A percentile compares a stretch with the other conserved stretches of the same genome.
phyloP scores from a whole-genome alignment of 1,140 invertebrate species.

The Drosophila tani region DNA sequence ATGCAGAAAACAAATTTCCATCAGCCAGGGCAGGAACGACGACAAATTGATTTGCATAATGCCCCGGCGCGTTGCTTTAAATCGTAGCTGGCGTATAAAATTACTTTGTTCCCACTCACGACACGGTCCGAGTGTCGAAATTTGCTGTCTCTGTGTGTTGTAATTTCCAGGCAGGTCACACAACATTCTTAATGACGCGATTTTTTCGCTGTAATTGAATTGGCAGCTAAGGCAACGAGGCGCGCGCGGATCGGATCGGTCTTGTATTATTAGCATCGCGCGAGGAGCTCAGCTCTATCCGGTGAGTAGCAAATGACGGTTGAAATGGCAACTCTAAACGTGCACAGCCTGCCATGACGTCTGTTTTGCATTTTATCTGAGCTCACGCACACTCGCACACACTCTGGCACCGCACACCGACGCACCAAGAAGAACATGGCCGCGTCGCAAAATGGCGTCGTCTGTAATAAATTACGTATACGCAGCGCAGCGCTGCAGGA shows the following conservation, averaged over 20 bases:
- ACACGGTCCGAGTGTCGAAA: conserved; percentile 5
- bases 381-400: conserved; percentile 33
- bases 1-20: conserved; percentile 55
- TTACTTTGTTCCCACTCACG: conserved; percentile 51
- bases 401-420: neutral
- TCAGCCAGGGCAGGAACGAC: conserved; percentile 6
- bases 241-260: neutral
- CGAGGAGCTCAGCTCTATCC: conserved; percentile 2
- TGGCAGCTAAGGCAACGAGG: conserved; percentile 23
- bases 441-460: conserved; percentile 68
- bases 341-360: conserved; percentile 30
- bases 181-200: conserved; percentile 57
- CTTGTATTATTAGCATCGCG: neutral
- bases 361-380: conserved; percentile 77
- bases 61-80: conserved; percentile 61
- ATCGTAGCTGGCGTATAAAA: conserved; percentile 48
- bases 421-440: conserved; percentile 39
- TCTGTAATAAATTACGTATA: conserved; percentile 80
- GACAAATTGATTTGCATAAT: conserved; percentile 78
- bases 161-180: conserved; percentile 58
- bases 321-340: conserved; percentile 36
- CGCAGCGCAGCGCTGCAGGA: conserved; percentile 72
- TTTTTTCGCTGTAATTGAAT: conserved; percentile 72
- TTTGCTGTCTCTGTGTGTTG: conserved; percentile 17
- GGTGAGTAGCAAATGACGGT: conserved; percentile 22